A percentile compares a stretch with the other conserved stretches of the same genome.
These are phyloP conservation scores for Gavialis gangeticus DNA, from an alignment of 2,113 vertebrate genomes.

Conservation along the genomic window DNA sequence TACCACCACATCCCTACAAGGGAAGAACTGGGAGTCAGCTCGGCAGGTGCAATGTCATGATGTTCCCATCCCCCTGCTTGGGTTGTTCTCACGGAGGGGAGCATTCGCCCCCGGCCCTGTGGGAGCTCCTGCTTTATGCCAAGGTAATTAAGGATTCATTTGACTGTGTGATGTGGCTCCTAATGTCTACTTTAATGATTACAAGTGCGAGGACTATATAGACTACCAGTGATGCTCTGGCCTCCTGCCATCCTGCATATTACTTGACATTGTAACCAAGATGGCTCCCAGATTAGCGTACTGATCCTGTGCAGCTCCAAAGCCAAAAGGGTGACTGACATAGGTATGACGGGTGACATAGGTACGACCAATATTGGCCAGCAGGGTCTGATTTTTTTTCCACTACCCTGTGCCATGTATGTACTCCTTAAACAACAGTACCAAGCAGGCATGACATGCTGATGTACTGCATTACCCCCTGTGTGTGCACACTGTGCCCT, in stretches of 20 bases:
- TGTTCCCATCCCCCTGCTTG: background rate
- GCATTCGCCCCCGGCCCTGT: background rate
- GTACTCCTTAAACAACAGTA: background rate
- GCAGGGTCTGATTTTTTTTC: background rate
- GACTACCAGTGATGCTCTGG: background rate
- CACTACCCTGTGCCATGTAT: background rate
- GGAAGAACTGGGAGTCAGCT: background rate
- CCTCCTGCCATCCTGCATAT: background rate
- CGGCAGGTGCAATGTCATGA: background rate
- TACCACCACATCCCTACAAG: background rate
- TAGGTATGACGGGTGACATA: too few relatives aligned
- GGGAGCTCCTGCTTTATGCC: background rate
- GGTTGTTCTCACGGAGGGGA: background rate
- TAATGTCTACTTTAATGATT: background rate
- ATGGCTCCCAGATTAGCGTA: background rate
- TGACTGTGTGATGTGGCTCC: too few relatives aligned
- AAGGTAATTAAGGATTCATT: background rate
- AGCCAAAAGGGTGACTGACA: background rate
- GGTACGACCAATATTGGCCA: background rate
- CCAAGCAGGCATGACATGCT: background rate
- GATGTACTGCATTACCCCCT: background rate
- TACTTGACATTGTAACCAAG: background rate
- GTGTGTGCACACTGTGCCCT: background rate
- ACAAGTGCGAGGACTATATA: background rate
- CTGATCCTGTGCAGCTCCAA: background rate